phyloP scores from a whole-genome alignment of 2,888 invertebrate species.

The Stegophylla sp. region DNA sequence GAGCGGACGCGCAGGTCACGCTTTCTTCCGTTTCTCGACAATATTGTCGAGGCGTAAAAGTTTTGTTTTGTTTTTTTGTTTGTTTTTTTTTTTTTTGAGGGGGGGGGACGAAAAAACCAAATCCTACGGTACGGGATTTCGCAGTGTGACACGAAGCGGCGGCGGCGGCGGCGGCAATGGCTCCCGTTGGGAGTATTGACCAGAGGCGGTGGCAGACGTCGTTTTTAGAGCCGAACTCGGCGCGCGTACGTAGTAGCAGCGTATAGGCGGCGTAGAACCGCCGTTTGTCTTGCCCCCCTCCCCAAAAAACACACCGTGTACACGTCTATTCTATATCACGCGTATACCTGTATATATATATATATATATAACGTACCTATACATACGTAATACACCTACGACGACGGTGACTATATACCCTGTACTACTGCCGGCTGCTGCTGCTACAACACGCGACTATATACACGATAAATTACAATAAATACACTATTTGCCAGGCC shows the following conservation, averaged over 20 bases:
- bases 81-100: too few species aligned
- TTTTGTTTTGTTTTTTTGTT: too few species aligned
- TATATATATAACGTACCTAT: too few species aligned
- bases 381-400: too few species aligned
- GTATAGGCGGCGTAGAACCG: background rate
- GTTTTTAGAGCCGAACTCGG: background rate
- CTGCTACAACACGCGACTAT: background rate
- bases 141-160: background rate
- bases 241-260: background rate
- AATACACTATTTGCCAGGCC: background rate
- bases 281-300: background rate
- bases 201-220: background rate
- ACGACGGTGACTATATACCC: too few species aligned
- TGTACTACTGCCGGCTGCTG: background rate
- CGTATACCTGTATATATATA: too few species aligned
- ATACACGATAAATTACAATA: background rate
- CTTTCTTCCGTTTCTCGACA: slow-evolving; percentile 27
- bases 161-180: background rate
- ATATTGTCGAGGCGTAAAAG: slow-evolving; percentile 25
- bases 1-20: background rate
- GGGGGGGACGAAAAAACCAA: background rate
- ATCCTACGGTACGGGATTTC: background rate
- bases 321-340: background rate
- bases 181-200: background rate
- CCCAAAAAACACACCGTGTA: too few species aligned